Evolutionary conservation across 2,888 invertebrate genomes (phyloP), one percentile per base, ranked within the genome.

Genomic region (Acanthopleura granulata): DNA sequence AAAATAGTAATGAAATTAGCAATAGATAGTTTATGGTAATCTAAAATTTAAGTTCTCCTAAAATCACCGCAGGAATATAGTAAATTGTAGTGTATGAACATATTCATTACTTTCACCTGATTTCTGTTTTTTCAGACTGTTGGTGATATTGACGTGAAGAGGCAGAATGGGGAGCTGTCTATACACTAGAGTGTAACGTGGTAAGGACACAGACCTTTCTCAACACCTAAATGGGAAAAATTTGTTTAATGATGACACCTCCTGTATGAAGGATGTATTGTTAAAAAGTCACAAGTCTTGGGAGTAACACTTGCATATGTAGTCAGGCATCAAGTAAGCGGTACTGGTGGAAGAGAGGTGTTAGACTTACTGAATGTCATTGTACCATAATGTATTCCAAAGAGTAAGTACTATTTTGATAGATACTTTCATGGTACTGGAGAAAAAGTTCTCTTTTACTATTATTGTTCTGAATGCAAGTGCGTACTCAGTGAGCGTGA

Each of bases 251-350:
- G 57, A 57, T 57, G 6, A 57, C 22, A 57, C 57, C 57, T 12
- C 57, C 57, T 57, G 18, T 57, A 57, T 57, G 57, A 57, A 57
- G 57, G 3, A 22, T 57, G 6, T 57, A 12, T 9, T 22, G 57
- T 57, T 22, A 57, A 3, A 18, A 57, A 57, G 57, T 57, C 57
- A 57, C 57, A 57, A 57, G 57, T 57, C n/a, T 57, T 57, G 57
- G 57, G 6, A 57, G 6, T 57, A 22, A 57, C 57, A n/a, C 57
- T 57, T 18, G 57, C 57, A n/a, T 12, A 57, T 57, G 57, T 57
- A n/a, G 22, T 57, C 57, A 57, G 57, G 12, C 57, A 57, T 12
- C 57, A 12, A 57, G 57, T 57, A n/a, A 57, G 12, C 22, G 57
- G 57, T 57, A 57, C 12, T 57, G 57, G 6, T 12, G 3, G 3